Conservation (phyloP, 1,140 invertebrate genomes). For the Hesperophylax magnus region DNA sequence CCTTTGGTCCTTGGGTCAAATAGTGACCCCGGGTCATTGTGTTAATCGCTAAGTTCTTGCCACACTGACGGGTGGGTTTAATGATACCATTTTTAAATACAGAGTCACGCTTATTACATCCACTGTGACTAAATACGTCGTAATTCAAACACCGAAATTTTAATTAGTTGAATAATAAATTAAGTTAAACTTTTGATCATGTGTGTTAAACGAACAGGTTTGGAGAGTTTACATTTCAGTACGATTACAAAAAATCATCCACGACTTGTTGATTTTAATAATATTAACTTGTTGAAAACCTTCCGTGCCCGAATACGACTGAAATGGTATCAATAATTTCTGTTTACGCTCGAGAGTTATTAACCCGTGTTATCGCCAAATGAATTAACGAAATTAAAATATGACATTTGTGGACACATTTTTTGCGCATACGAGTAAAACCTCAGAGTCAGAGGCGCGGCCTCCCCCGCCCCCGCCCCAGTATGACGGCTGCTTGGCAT, state of each 20-base stretch:
- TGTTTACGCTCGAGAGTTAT: neutral
- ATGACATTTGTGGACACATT: slow-evolving; percentile 20
- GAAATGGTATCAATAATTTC: slow-evolving; percentile 11
- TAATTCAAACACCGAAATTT: no score
- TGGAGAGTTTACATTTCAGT: no score
- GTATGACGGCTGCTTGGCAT: neutral
- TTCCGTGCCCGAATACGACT: neutral
- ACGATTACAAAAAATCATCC: no score
- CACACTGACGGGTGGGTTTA: neutral
- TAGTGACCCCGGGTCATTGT: slow-evolving; percentile 15
- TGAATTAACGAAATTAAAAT: slow-evolving; percentile 28
- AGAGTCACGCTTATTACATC: neutral
- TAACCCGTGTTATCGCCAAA: neutral
- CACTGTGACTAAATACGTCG: neutral
- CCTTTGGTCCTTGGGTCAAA: neutral
- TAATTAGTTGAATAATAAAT: no score
- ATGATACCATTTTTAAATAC: slow-evolving; percentile 24
- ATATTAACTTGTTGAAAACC: slow-evolving; percentile 18
- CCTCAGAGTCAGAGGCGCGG: neutral
- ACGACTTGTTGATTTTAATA: slow-evolving; percentile 13
- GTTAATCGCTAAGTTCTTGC: neutral
- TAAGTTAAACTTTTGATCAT: no score
- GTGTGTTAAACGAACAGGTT: no score
- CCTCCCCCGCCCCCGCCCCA: neutral
- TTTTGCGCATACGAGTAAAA: slow-evolving; percentile 27